Conservation (phyloP, 2,888 invertebrate genomes). For the Penaeus monodon region DNA sequence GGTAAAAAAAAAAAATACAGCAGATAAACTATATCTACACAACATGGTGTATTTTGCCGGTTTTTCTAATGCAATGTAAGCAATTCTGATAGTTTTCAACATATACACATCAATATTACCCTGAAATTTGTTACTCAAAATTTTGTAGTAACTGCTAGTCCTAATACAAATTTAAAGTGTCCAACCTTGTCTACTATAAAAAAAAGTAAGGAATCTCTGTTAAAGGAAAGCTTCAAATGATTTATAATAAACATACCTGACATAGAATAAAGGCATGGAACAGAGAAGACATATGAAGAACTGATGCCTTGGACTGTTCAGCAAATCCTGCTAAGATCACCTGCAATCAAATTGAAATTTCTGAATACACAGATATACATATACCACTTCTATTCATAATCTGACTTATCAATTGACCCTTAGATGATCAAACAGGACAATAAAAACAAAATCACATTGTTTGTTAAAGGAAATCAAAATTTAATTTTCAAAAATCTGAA, state of each 20-base stretch:
- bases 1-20: no score
- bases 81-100: no score
- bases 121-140: no score
- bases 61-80: no score
- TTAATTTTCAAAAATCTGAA: no score
- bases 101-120: no score
- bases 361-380: conserved; percentile 17
- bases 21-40: no score
- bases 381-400: background rate
- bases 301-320: conserved; percentile 92
- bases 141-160: background rate
- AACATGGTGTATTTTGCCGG: no score
- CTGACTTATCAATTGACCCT: background rate
- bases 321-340: conserved; percentile 96
- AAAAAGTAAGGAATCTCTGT: background rate
- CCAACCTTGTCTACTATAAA: background rate
- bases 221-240: no score
- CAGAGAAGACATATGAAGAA: conserved; percentile 93
- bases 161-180: background rate
- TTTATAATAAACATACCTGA: conserved; percentile 69
- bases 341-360: conserved; percentile 66
- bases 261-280: conserved; percentile 98
- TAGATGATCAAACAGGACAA: background rate
- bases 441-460: no score
- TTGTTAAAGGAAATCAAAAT: no score